A percentile compares a stretch with the other conserved stretches of the same genome.
phyloP scores from a whole-genome alignment of 2,113 vertebrate genomes.

The Sinocyclocheilus maitianheensis region DNA sequence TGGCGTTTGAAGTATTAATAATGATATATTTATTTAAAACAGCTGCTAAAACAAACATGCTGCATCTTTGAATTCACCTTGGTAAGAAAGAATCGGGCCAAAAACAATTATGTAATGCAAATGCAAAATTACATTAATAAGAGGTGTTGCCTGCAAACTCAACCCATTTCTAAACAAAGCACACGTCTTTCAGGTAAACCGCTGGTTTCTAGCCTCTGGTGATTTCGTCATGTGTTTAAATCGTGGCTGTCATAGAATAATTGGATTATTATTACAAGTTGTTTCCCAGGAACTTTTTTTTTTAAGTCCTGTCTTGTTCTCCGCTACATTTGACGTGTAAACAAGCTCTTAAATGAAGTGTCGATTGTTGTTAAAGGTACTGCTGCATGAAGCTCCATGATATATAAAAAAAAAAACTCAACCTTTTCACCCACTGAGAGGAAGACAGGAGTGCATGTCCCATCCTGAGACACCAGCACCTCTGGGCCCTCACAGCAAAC shows the following conservation, averaged over 20 bases:
- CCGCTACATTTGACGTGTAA: constrained; percentile 35
- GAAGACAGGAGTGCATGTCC: constrained; percentile 40
- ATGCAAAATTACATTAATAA: constrained; percentile 5
- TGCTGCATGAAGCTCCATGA: constrained; percentile 2
- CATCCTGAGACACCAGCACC: constrained; percentile 43
- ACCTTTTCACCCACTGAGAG: constrained; percentile 37
- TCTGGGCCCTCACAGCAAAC: constrained; percentile 19
- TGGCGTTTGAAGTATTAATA: background rate
- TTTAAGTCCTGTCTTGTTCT: constrained; percentile 45
- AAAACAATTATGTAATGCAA: background rate
- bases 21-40: background rate
- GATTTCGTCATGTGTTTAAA: constrained; percentile 52
- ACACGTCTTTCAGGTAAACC: constrained; percentile 23
- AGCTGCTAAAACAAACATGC: background rate
- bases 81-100: background rate
- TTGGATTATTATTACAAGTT: constrained; percentile 60
- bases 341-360: constrained; percentile 48
- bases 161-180: background rate
- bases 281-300: constrained; percentile 62
- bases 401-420: background rate
- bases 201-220: constrained; percentile 24
- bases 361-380: constrained; percentile 34
- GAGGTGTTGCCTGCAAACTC: background rate
- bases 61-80: background rate
- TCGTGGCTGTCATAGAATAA: constrained; percentile 30